Evolutionary conservation across 2,888 invertebrate genomes (phyloP), one percentile per base, ranked within the genome.

Genomic region (Nasonovia ribisnigri): DNA sequence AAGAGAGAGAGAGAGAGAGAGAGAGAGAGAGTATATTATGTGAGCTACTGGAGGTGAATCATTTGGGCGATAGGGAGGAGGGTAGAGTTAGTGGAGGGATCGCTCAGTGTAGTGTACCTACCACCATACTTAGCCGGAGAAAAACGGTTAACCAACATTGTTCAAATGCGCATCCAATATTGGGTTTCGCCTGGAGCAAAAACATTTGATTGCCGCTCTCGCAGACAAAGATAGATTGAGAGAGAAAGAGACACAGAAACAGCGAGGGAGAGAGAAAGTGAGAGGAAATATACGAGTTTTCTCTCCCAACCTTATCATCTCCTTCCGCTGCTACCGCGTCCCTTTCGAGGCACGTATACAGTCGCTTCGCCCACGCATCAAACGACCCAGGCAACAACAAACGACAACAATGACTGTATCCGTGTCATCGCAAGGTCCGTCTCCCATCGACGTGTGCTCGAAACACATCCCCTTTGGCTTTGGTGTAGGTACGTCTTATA

Each of bases 141-240:
- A 90, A 86, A 93, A 93, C 90, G 84, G 93, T 90, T 88, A 86
- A 60, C 90, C 84, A 48, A 84, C 84, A 86, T 90, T 60, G 84
- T 93, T 88, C 36, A 48, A 90, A 90, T 48, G 36, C 84, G 60
- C 57, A 86, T 60, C 77, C 86, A 48, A 84, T 93, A 93, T 93
- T 93, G 93, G 90, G 84, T 93, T 90, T 90, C 90, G 60, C 84
- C 84, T 36, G 42, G n/a, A 46, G 84, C 90, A 90, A 93, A 90
- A 84, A 90, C 93, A 42, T 90, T 93, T 48, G 90, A 93, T 90
- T 90, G 89, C 48, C 48, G 43, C 42, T 36, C 20, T 87, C 87
- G n/a, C n/a, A 20, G 67, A 48, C n/a, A 46, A 43, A 77, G 77
- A 77, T 48, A 43, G 67, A 48, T n/a, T 10, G 60, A 26, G 6